Evolutionary conservation across 2,113 vertebrate species (phyloP).

Genomic region (Saccopteryx leptura): DNA sequence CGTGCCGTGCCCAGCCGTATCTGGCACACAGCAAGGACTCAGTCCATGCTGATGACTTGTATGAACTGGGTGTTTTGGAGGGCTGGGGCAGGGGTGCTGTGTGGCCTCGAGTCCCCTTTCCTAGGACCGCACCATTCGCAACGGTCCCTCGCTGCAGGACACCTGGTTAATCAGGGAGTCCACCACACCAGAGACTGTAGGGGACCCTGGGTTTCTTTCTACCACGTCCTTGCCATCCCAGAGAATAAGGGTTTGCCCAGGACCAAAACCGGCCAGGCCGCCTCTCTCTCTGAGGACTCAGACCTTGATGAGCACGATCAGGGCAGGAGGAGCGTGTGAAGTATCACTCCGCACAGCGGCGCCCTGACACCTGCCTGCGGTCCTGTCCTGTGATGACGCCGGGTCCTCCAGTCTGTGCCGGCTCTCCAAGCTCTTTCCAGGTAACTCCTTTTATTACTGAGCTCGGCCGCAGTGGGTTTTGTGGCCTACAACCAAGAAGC

Average conservation of each 20-base stretch:
- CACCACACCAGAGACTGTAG: background rate
- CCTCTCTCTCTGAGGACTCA: too few relatives aligned
- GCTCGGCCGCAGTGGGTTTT: background rate
- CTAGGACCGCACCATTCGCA: too few relatives aligned
- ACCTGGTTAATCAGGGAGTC: background rate
- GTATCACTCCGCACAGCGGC: fast-evolving
- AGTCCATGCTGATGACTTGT: background rate
- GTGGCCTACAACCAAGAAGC: background rate
- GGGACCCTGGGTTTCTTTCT: background rate
- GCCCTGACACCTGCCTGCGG: background rate
- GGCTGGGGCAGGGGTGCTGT: background rate
- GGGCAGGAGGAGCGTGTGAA: background rate
- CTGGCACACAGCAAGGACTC: background rate
- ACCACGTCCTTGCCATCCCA: too few relatives aligned
- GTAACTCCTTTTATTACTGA: background rate
- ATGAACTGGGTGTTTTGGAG: background rate
- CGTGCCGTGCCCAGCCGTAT: background rate
- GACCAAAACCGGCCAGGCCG: background rate
- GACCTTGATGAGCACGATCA: background rate
- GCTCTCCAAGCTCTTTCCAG: background rate
- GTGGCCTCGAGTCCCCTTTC: background rate
- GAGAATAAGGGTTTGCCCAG: background rate
- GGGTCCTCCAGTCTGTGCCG: fast-evolving
- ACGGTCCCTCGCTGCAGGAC: background rate
- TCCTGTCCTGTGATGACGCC: background rate